These are phyloP conservation scores for Pangasius larnaudii DNA, from an alignment of 2,797 vertebrate genomes.

Conservation along the genomic window DNA sequence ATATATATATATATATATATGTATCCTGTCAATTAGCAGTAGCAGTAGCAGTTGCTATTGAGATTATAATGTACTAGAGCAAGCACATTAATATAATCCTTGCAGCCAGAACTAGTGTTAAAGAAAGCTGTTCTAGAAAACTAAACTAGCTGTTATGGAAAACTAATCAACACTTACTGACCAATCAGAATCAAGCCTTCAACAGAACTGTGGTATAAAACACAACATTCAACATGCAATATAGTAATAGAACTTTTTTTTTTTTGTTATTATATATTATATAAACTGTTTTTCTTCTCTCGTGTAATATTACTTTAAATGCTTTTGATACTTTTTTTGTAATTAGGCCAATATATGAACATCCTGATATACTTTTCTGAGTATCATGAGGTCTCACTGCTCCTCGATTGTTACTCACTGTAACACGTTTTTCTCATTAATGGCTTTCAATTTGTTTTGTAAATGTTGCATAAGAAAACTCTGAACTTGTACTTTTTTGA, in stretches of 20 bases:
- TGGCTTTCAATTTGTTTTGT: not conserved
- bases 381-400: not conserved
- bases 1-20: too few relatives aligned
- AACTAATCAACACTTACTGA: not conserved
- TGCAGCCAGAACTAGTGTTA: not conserved
- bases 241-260: not conserved
- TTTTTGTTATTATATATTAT: not conserved
- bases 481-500: not conserved
- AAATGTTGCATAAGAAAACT: not conserved
- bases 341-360: too few relatives aligned
- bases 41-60: not conserved
- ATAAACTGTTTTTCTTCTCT: not conserved
- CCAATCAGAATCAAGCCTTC: not conserved
- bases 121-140: not conserved
- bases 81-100: not conserved
- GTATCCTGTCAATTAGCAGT: not conserved
- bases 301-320: not conserved
- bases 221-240: not conserved
- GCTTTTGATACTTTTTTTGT: not conserved
- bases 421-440: not conserved
- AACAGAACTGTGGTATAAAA: not conserved
- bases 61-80: not conserved
- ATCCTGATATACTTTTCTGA: not conserved
- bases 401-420: not conserved
- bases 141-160: not conserved